Base-by-base conservation (phyloP, 1,140 invertebrate species). In the Drosophila subpulchrella region DNA sequence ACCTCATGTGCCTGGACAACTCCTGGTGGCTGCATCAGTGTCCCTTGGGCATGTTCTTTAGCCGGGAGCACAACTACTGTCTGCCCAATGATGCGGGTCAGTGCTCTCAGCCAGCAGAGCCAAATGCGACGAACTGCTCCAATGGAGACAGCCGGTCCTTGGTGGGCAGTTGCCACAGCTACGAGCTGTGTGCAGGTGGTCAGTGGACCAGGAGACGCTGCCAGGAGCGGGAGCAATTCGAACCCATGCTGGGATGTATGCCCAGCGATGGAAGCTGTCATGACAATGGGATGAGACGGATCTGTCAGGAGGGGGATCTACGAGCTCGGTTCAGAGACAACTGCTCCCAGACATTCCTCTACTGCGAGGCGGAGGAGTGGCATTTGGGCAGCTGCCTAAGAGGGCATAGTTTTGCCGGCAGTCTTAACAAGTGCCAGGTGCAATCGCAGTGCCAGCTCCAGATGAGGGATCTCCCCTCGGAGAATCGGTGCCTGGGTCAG, bases 21-120 rank as follows among this genome's bases (percentile, higher is more conserved):
- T 59, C 61, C 10, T 92, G 90, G 91, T 91, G 90, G 88, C 58
- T 75, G 24, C 84, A 91, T 3, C 81, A 81, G 24, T 92, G 91
- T 51, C 88, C 90, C 0, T 34, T 85, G 5, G 84, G 85, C 27
- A 91, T 90, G 90, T 92, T 83, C 56, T 92, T 86, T 12, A 91
- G 85, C 50, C 44, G 17, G 1, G 32, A 72, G 27, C 63, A 58
- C 17, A 91, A 91, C 73, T 91, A 91, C 27, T 92, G 91, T 32
- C 55, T 86, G 54, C 90, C 86, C 17, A 86, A 91, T 36, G 66
- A 78, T 41, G 66, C 51, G 1, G 53, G 59, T 0, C 71, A 79
- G 48, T 92, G 91, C 11, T 13, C 8, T 0, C 7, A 46, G 6
- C 42, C 27, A 0, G 1, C 27, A 6, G 15, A 53, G 2, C 32